Evolutionary conservation across 2,888 invertebrate species (phyloP).

Genomic region (Harmothoe impar): DNA sequence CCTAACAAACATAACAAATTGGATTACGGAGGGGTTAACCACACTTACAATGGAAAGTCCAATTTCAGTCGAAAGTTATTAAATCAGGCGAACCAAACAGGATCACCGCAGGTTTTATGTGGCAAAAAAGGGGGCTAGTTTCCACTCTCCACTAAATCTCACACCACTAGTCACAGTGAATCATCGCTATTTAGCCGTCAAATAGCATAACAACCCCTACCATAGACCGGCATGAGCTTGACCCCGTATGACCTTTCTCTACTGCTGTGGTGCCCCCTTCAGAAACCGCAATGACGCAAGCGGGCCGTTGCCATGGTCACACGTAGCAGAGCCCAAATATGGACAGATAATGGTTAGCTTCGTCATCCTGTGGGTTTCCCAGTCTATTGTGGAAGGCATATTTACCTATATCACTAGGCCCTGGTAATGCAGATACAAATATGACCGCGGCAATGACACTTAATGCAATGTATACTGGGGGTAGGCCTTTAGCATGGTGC

Average conservation of each 20-base stretch:
- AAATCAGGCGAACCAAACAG: too few relatives aligned
- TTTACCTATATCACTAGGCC: not conserved
- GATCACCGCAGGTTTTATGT: too few relatives aligned
- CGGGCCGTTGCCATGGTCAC: slow-evolving; percentile 7
- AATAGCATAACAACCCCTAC: not conserved
- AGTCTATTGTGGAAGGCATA: not conserved
- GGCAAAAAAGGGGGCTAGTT: too few relatives aligned
- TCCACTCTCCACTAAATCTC: not conserved
- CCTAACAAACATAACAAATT: too few relatives aligned
- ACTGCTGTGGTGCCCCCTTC: not conserved
- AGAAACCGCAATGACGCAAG: slow-evolving; percentile 55
- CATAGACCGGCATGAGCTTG: not conserved
- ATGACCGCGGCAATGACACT: not conserved
- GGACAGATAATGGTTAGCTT: not conserved
- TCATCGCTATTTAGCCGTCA: slow-evolving; percentile 30
- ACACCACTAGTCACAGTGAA: not conserved
- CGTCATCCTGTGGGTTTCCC: slow-evolving; percentile 35
- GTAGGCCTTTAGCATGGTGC: too few relatives aligned
- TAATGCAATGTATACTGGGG: not conserved
- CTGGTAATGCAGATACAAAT: not conserved
- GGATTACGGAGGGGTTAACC: too few relatives aligned
- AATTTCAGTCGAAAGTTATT: too few relatives aligned
- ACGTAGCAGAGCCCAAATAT: not conserved
- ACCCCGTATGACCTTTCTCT: slow-evolving; percentile 29
- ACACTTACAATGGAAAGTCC: too few relatives aligned